These are phyloP conservation scores for Xenentodon cancila DNA, from an alignment of 2,797 vertebrate species.

Conservation along the genomic window DNA sequence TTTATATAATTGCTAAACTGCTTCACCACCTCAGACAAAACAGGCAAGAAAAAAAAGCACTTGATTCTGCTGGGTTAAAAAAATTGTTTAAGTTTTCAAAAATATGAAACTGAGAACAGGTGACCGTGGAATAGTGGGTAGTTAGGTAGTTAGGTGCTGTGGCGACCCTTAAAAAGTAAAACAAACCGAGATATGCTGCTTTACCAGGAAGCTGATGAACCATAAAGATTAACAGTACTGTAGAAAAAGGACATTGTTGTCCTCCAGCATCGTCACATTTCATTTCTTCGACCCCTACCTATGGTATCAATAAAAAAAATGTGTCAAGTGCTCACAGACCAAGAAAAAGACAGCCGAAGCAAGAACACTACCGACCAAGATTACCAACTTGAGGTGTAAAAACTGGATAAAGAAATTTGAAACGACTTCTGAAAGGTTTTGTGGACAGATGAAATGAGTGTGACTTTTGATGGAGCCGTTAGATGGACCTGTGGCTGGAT, in stretches of 20 bases:
- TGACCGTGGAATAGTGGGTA: too few relatives aligned
- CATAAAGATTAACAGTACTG: too few relatives aligned
- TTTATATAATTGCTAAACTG: too few relatives aligned
- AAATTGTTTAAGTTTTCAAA: too few relatives aligned
- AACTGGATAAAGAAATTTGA: not conserved
- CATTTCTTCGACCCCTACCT: not conserved
- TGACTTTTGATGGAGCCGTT: not conserved
- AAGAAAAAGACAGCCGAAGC: not conserved
- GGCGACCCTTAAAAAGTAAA: too few relatives aligned
- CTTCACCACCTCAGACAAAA: too few relatives aligned
- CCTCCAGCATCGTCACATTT: not conserved
- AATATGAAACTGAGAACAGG: too few relatives aligned
- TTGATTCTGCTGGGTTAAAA: too few relatives aligned
- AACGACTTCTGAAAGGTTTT: not conserved
- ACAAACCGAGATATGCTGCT: too few relatives aligned
- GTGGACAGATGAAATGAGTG: slow-evolving; percentile 1
- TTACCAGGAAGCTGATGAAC: too few relatives aligned
- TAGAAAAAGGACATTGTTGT: not conserved
- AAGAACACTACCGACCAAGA: not conserved
- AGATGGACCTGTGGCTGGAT: slow-evolving; percentile 5
- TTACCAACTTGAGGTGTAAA: not conserved
- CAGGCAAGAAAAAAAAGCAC: too few relatives aligned
- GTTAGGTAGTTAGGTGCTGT: too few relatives aligned
- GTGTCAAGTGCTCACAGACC: not conserved
- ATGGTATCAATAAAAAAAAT: not conserved